A percentile compares a stretch with the other conserved stretches of the same genome.
Evolutionary conservation across 2,888 invertebrate genomes (phyloP).

Genomic region (Trachelus stipa): DNA sequence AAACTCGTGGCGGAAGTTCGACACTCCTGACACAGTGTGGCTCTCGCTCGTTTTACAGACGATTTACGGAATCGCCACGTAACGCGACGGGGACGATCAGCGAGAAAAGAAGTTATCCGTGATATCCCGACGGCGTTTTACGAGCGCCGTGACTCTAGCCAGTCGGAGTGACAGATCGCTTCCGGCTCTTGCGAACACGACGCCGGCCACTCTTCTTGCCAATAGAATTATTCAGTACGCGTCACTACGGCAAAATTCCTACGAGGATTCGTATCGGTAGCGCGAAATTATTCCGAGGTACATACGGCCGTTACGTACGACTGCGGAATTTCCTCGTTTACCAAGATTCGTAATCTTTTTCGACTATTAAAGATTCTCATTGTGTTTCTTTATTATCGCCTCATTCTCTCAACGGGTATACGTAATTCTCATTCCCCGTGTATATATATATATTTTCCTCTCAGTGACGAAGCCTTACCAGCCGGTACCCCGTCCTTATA

Average conservation of each 20-base stretch:
- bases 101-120: not conserved
- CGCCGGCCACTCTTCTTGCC: constrained; percentile 15
- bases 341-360: not conserved
- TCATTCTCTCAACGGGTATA: not conserved
- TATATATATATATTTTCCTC: not conserved
- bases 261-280: constrained; percentile 1
- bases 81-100: not conserved
- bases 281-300: not conserved
- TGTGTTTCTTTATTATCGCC: not conserved
- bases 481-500: not conserved
- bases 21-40: not conserved
- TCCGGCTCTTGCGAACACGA: constrained; percentile 38
- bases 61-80: not conserved
- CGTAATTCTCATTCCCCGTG: not conserved
- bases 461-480: not conserved
- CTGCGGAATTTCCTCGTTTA: not conserved
- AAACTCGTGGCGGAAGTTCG: not conserved
- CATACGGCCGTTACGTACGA: not conserved
- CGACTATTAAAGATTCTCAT: not conserved
- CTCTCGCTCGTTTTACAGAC: not conserved
- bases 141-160: not conserved
- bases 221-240: constrained; percentile 44
- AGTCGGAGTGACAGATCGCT: constrained; percentile 49
- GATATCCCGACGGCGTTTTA: not conserved
- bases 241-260: not conserved